A percentile compares a stretch with the other conserved stretches of the same genome.
These are phyloP conservation scores for Chaetops frenatus DNA, from an alignment of 2,113 vertebrate genomes.

Conservation along the genomic window DNA sequence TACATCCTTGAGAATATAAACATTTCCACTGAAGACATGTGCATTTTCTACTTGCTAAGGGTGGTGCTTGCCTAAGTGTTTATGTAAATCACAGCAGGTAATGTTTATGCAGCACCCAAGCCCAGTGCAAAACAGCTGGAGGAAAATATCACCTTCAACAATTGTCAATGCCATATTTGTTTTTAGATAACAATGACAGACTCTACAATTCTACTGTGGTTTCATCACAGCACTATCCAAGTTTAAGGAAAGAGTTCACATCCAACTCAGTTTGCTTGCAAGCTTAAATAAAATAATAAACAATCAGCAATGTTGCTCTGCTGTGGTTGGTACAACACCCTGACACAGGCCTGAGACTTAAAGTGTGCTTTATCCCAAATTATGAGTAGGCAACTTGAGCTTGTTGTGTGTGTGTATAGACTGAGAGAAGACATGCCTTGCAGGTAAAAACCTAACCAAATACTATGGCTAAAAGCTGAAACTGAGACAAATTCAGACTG, in stretches of 20 bases:
- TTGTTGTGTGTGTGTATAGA: not conserved
- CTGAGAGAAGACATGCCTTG: not conserved
- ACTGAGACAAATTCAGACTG: not conserved
- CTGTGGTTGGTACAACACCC: not conserved
- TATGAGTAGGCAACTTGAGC: not conserved
- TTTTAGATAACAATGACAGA: not conserved
- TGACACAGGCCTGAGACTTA: not conserved
- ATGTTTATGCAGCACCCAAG: slow-evolving; percentile 1
- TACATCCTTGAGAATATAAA: not conserved
- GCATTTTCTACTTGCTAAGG: not conserved
- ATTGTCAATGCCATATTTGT: not conserved
- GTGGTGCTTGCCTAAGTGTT: not conserved
- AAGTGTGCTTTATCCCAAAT: not conserved
- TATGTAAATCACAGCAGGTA: not conserved
- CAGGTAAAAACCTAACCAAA: not conserved
- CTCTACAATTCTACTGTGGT: not conserved
- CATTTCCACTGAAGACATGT: not conserved
- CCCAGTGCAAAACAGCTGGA: not conserved
- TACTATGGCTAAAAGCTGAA: not conserved
- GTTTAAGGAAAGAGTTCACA: not conserved
- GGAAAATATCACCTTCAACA: not conserved
- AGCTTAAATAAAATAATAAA: not conserved
- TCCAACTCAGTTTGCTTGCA: not conserved
- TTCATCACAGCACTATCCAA: not conserved
- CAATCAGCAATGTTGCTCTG: not conserved